phyloP scores from a whole-genome alignment of 2,113 vertebrate species.

The Riparia riparia region DNA sequence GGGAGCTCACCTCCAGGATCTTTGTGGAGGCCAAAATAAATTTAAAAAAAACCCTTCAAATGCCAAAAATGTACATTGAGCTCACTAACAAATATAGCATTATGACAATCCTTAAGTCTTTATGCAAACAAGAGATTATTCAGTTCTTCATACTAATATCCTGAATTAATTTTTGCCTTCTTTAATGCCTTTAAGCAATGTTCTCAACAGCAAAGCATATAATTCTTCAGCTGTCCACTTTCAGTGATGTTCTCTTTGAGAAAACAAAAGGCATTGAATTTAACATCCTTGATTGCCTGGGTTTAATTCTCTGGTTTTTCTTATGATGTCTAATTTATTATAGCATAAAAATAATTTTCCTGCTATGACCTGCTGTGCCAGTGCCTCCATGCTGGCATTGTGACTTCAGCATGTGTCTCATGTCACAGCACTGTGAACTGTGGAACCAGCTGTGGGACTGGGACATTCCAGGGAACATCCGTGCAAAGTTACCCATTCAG shows the following conservation, averaged over 20 bases:
- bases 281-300: neutral
- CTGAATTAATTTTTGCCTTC: neutral
- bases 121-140: neutral
- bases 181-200: neutral
- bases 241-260: neutral
- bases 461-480: neutral
- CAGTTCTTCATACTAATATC: neutral
- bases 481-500: neutral
- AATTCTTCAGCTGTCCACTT: neutral
- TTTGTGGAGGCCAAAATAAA: neutral
- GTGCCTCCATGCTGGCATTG: neutral
- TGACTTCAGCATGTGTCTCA: neutral
- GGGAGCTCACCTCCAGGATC: neutral
- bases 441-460: neutral
- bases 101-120: neutral
- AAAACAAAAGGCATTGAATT: neutral
- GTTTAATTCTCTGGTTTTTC: neutral
- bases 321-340: neutral
- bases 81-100: neutral
- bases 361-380: neutral
- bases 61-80: neutral
- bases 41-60: neutral
- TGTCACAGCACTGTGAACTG: neutral
- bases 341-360: neutral
- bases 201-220: neutral